A percentile compares a stretch with the other conserved stretches of the same genome.
phyloP scores from a whole-genome alignment of 2,888 invertebrate genomes.

The Homarus gammarus region DNA sequence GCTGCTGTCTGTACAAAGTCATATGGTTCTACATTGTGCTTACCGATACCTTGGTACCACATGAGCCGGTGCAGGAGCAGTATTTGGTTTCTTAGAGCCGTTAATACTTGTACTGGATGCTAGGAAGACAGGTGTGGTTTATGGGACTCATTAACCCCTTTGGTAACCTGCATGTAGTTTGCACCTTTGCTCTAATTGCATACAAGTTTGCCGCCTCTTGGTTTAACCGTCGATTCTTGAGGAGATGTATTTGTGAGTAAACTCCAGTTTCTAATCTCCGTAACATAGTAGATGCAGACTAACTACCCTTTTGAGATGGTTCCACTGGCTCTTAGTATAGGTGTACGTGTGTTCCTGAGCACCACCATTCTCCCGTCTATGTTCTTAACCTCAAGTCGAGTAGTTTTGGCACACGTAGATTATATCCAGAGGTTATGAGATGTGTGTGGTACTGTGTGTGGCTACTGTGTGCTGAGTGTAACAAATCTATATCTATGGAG shows the following conservation, averaged over 20 bases:
- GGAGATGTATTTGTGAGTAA: constrained; percentile 16
- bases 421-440: not conserved
- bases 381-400: not conserved
- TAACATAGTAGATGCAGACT: not conserved
- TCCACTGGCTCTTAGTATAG: not conserved
- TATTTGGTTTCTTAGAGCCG: not conserved
- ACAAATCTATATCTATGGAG: not conserved
- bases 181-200: constrained; percentile 43
- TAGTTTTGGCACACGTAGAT: not conserved
- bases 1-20: not conserved
- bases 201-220: constrained; percentile 15
- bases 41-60: not conserved
- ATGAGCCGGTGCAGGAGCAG: not conserved
- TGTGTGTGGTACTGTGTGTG: not conserved
- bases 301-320: not conserved
- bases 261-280: not conserved
- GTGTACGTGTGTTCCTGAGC: not conserved
- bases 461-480: not conserved
- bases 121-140: not conserved
- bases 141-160: constrained; percentile 42
- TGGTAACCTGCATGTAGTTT: constrained; percentile 34
- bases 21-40: not conserved
- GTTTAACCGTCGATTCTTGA: constrained; percentile 34
- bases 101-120: not conserved
- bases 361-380: not conserved